Percentiles rank a stretch among this genome's conserved stretches.
Evolutionary conservation across 2,888 invertebrate genomes (phyloP).

Genomic region (Xanthostigma xanthostigma): DNA sequence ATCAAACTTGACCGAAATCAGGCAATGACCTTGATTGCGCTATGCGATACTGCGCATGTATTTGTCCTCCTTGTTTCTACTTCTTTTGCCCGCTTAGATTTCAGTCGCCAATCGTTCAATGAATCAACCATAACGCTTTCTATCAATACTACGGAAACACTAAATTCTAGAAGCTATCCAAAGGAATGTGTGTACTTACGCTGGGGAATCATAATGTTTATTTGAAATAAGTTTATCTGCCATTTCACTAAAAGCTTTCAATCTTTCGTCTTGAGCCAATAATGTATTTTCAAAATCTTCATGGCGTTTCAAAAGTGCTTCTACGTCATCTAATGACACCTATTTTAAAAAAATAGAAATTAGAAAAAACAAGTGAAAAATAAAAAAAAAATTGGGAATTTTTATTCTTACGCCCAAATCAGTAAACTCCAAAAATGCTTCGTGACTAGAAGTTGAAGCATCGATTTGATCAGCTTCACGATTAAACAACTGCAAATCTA

Average conservation of each 20-base stretch:
- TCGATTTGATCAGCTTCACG: constrained; percentile 95
- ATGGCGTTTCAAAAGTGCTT: constrained; percentile 83
- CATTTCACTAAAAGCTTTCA: constrained; percentile 66
- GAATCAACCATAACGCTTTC: not conserved
- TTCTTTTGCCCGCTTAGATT: no score
- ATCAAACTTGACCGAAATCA: no score
- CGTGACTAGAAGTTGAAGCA: constrained; percentile 85
- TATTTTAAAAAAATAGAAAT: constrained; percentile 21
- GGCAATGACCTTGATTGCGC: no score
- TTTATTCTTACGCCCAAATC: constrained; percentile 62
- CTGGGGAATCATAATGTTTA: constrained; percentile 64
- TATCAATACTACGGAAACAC: constrained; percentile 2
- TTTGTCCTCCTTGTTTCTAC: no score
- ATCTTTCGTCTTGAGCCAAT: constrained; percentile 81
- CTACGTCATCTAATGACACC: constrained; percentile 82
- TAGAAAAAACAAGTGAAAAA: not conserved
- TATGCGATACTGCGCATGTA: no score
- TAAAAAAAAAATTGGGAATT: not conserved
- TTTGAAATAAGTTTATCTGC: constrained; percentile 67
- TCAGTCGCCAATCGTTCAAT: not conserved
- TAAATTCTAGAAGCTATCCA: not conserved
- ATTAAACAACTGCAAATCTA: constrained; percentile 83
- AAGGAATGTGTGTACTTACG: constrained; percentile 35
- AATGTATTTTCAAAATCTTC: constrained; percentile 86
- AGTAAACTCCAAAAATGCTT: constrained; percentile 79